These are phyloP conservation scores for Physocephala rufipes DNA, from an alignment of 2,888 invertebrate genomes.

Conservation along the genomic window DNA sequence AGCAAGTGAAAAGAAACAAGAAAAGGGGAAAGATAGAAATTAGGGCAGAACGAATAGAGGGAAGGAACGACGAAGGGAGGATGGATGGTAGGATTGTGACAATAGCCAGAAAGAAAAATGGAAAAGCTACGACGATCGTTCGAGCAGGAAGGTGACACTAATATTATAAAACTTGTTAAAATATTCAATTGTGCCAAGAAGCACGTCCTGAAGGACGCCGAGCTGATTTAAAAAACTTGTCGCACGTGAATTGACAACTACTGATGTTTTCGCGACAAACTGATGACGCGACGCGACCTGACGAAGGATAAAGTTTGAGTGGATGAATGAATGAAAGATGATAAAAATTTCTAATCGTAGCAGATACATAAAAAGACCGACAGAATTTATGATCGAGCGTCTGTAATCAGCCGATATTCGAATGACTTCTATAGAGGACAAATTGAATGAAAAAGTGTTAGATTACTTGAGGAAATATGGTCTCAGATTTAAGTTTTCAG, in stretches of 20 bases:
- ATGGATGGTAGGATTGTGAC: not conserved
- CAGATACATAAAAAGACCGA: slow-evolving; percentile 7
- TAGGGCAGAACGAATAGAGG: not conserved
- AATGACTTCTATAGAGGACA: not conserved
- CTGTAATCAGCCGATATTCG: slow-evolving; percentile 21
- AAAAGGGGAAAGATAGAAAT: not conserved
- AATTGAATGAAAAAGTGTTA: not conserved
- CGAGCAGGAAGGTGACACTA: no score
- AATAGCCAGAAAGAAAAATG: no score
- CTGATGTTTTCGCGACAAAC: no score
- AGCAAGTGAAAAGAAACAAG: no score
- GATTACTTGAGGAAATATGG: not conserved
- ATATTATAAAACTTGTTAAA: no score
- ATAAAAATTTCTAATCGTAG: no score
- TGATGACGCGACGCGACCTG: not conserved
- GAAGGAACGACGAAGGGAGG: not conserved
- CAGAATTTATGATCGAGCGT: slow-evolving; percentile 21
- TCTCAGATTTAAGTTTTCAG: not conserved
- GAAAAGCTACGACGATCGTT: no score
- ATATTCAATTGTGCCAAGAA: no score
- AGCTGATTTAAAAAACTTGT: no score
- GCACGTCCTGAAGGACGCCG: not conserved
- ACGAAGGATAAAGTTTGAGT: not conserved
- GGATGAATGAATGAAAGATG: no score
- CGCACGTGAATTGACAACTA: no score